Conservation (phyloP, 2,888 invertebrate species). For the Seira musarum region DNA sequence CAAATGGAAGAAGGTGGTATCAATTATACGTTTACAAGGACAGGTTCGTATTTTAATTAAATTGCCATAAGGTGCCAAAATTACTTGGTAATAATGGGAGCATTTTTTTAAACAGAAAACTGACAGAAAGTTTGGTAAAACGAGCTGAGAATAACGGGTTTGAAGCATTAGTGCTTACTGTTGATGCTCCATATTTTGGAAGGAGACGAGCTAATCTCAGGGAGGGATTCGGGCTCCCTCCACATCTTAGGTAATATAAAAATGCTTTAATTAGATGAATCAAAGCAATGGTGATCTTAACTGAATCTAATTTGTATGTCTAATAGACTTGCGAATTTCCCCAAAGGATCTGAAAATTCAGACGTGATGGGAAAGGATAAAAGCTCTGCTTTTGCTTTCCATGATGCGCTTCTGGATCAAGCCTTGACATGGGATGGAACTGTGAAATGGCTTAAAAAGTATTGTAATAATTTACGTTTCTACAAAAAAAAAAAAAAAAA, state of each 20-base stretch:
- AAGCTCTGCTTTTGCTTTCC: slow-evolving; percentile 86
- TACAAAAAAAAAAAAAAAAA: too few relatives aligned
- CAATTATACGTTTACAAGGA: slow-evolving; percentile 90
- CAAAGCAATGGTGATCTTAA: too few relatives aligned
- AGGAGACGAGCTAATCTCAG: slow-evolving; percentile 84
- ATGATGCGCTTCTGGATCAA: slow-evolving; percentile 83
- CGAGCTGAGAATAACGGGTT: slow-evolving; percentile 81
- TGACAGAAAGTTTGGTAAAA: slow-evolving; percentile 81
- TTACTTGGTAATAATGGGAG: slow-evolving; percentile 14
- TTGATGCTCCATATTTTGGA: slow-evolving; percentile 92
- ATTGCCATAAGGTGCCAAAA: slow-evolving; percentile 15
- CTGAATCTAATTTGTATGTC: too few relatives aligned
- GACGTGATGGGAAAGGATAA: slow-evolving; percentile 74
- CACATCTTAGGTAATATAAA: slow-evolving; percentile 79
- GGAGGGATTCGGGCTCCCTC: slow-evolving; percentile 87
- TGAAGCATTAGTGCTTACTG: slow-evolving; percentile 88
- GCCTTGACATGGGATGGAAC: slow-evolving; percentile 90
- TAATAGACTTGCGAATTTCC: slow-evolving; percentile 85
- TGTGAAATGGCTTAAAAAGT: slow-evolving; percentile 88
- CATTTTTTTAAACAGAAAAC: slow-evolving; percentile 73
- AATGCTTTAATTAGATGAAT: too few relatives aligned
- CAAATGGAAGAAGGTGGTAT: slow-evolving; percentile 88
- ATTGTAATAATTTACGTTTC: too few relatives aligned
- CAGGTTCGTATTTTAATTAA: slow-evolving; percentile 74
- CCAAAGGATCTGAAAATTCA: slow-evolving; percentile 73